Conservation (phyloP, 2,797 vertebrate species). For the Anomalospiza imberbis region DNA sequence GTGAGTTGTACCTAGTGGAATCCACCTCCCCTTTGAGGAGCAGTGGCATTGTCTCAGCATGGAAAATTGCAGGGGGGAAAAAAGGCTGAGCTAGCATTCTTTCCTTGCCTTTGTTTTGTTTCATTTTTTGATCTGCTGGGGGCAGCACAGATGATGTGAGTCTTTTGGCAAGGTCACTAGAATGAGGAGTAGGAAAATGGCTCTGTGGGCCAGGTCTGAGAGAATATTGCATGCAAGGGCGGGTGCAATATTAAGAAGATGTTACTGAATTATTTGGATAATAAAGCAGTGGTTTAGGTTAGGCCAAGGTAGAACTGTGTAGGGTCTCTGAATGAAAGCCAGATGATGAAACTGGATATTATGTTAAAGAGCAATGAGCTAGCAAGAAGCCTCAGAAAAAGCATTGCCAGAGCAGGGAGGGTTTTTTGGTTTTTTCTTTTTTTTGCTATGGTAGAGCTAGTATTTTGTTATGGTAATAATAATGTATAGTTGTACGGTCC, state of each 20-base stretch:
- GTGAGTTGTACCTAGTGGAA: neutral
- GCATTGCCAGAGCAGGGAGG: neutral
- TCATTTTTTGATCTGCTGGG: neutral
- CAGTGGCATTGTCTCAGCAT: neutral
- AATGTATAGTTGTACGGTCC: neutral
- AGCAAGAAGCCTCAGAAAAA: neutral
- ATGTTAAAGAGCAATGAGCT: neutral
- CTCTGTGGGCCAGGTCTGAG: neutral
- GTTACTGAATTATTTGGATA: neutral
- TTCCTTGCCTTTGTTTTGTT: neutral
- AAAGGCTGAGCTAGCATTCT: neutral
- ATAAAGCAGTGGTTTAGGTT: neutral
- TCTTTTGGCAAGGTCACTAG: neutral
- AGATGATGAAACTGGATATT: neutral
- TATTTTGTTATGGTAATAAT: neutral
- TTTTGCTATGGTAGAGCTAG: neutral
- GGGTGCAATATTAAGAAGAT: neutral
- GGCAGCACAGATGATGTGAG: conserved; percentile 1
- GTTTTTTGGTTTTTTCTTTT: neutral
- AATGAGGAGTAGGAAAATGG: neutral
- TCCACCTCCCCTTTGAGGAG: neutral
- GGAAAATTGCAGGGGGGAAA: neutral
- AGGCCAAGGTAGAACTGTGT: neutral
- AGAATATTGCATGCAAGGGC: neutral
- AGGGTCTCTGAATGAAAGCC: neutral